Evolutionary conservation across 2,797 vertebrate species (phyloP), one percentile per base, ranked within the genome.

Genomic region (Lacerta viridis): DNA sequence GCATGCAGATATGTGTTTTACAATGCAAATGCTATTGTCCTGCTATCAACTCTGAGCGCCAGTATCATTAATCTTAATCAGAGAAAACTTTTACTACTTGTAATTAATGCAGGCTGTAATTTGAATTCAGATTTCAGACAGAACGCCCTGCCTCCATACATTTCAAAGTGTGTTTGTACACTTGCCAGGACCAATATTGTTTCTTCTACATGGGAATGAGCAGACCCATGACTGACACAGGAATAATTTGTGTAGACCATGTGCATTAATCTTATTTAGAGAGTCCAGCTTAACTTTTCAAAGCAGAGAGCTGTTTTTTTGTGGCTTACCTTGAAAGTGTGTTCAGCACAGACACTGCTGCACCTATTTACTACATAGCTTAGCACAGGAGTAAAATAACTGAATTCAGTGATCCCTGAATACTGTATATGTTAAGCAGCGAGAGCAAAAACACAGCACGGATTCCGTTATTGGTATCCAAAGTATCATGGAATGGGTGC

Each of bases 221-320:
- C 18, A 78, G 74, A 72, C 76, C 29, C 3, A 69, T 93, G 89
- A 92, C 80, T 91, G 91, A 94, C 84, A 92, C 29, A 85, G 80
- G 43, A 90, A 86, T 94, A 95, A 94, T 87, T 93, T 91, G 74
- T 90, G 69, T 93, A 83, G 87, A 93, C 46, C n/a, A 87, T 83
- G 90, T 33, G 7, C 92, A 95, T 96, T 95, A 95, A 94, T 92
- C 91, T 96, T 95, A 93, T 87, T 90, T 91, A 93, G 64, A 86
- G 95, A 95, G 82, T 94, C 92, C 93, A 90, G 84, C 84, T 90
- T 80, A 93, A 93, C 55, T 93, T 95, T 95, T 95, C 88, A 94
- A 94, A 92, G 89, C 3, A 95, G 81, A 94, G 86, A 72, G 74
- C 7, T 9, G 3, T 41, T 36, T 74, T 61, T 2, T 66, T 61